Evolutionary conservation across 37 sponge, comb jelly and placozoan species (phyloP).

Genomic region (Ephydatia muelleri): DNA sequence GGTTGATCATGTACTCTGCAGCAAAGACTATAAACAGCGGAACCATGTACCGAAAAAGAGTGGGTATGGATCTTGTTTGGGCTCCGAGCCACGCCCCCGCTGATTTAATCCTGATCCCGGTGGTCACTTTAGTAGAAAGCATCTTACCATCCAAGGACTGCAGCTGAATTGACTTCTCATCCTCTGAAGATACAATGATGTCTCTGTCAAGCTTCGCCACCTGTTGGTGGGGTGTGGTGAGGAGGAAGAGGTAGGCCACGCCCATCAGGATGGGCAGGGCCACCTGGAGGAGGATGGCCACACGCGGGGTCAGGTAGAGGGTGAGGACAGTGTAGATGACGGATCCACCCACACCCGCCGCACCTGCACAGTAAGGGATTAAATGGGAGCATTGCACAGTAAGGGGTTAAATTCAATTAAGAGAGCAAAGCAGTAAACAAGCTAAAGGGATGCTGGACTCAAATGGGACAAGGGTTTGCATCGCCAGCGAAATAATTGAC

Average conservation of each 20-base stretch:
- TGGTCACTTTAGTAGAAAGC: not conserved
- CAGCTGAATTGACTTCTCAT: no score
- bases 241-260: constrained; percentile 27
- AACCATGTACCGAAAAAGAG: constrained; percentile 76
- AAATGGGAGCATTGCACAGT: not conserved
- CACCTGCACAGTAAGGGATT: constrained; percentile 24
- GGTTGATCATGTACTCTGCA: constrained; percentile 93
- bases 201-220: not conserved
- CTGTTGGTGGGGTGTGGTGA: constrained; percentile 7
- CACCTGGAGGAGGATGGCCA: constrained; percentile 45
- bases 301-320: constrained; percentile 17
- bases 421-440: no score
- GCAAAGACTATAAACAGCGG: constrained; percentile 86
- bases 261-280: constrained; percentile 33
- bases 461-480: no score
- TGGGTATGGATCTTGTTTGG: constrained; percentile 48
- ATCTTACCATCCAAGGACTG: no score
- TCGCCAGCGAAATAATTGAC: no score
- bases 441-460: no score
- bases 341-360: constrained; percentile 67
- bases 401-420: no score
- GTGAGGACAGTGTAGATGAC: constrained; percentile 53
- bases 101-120: no score
- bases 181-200: no score
- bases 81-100: not conserved